These are phyloP conservation scores for Argyrosomus japonicus DNA, from an alignment of 2,113 vertebrate genomes.

Conservation along the genomic window DNA sequence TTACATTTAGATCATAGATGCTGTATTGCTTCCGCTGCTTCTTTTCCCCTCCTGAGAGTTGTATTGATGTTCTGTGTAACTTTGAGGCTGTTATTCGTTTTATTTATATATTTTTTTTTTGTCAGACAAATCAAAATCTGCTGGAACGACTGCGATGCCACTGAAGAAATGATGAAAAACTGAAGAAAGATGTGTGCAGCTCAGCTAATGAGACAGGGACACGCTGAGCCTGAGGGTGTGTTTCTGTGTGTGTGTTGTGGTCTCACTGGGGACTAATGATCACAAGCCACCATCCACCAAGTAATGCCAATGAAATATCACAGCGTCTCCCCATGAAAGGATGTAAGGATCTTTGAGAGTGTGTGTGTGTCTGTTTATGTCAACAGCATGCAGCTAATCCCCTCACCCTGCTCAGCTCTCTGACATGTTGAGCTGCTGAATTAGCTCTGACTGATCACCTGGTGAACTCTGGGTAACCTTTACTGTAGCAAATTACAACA, in stretches of 20 bases:
- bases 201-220: conserved; percentile 40
- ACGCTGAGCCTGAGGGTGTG: conserved; percentile 7
- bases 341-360: neutral
- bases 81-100: neutral
- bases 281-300: conserved; percentile 31
- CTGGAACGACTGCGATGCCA: neutral
- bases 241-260: conserved; percentile 6
- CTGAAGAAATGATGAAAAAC: conserved; percentile 3
- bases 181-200: conserved; percentile 30
- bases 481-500: neutral
- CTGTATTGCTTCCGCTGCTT: neutral
- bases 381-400: conserved; percentile 43
- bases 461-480: neutral
- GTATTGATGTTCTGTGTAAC: neutral
- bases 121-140: conserved; percentile 24
- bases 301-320: conserved; percentile 27
- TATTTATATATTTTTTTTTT: conserved; percentile 17
- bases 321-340: conserved; percentile 33
- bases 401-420: neutral
- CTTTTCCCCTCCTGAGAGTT: neutral
- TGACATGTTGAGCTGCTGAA: conserved; percentile 5
- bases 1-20: neutral
- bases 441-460: conserved; percentile 15
- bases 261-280: conserved; percentile 56
- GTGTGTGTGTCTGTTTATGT: neutral